Evolutionary conservation across 2,797 vertebrate genomes (phyloP).

Genomic region (Australoheros facetus): DNA sequence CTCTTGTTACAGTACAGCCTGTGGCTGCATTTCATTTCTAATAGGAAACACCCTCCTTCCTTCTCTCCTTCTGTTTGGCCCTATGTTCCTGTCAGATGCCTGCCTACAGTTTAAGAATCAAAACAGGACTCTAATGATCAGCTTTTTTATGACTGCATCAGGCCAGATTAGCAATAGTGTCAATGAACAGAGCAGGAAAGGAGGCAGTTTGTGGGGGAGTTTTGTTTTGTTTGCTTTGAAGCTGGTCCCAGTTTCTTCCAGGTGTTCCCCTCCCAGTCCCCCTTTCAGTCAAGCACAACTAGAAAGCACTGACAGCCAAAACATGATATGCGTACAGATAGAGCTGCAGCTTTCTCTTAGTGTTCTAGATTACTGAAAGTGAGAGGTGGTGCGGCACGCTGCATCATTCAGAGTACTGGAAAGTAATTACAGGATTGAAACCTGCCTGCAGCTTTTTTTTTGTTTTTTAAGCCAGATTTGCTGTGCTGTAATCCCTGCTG

Average conservation of each 20-base stretch:
- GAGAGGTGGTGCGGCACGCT: neutral
- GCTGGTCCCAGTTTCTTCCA: slow-evolving; percentile 26
- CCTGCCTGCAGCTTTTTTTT: slow-evolving; percentile 11
- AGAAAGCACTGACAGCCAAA: slow-evolving; percentile 35
- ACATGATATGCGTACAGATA: slow-evolving; percentile 18
- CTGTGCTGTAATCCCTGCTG: slow-evolving; percentile 35
- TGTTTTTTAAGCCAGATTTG: neutral
- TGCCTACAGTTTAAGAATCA: neutral
- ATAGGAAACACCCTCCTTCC: slow-evolving; percentile 13
- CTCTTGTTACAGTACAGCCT: slow-evolving; percentile 45
- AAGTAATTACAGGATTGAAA: slow-evolving; percentile 33
- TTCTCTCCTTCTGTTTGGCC: neutral
- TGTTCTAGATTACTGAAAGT: neutral
- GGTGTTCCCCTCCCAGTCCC: neutral
- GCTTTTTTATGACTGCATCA: neutral
- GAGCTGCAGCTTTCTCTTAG: slow-evolving; percentile 33
- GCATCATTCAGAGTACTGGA: slow-evolving; percentile 20
- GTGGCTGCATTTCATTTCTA: slow-evolving; percentile 35
- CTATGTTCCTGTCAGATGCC: neutral
- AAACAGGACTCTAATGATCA: slow-evolving; percentile 3
- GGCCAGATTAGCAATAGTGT: neutral
- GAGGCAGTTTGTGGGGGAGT: neutral
- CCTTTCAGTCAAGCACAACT: slow-evolving; percentile 23
- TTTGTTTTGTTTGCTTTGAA: slow-evolving; percentile 25
- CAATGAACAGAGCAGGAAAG: slow-evolving; percentile 4